Evolutionary conservation across 2,797 vertebrate species (phyloP), one percentile per base, ranked within the genome.

Genomic region (Anguilla anguilla): DNA sequence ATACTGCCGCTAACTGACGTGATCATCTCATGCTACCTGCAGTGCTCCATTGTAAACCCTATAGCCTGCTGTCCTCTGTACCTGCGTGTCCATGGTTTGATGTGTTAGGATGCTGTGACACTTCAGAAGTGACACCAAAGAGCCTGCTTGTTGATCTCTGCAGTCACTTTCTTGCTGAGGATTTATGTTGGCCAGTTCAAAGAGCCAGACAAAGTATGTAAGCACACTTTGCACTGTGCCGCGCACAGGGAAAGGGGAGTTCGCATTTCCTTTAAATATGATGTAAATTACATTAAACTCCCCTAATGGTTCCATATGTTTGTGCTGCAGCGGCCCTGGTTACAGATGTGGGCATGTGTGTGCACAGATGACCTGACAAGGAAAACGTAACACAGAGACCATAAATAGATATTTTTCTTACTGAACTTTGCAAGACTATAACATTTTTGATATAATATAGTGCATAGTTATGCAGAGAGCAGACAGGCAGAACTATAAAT

Each of bases 271-370:
- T 90, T 89, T 79, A 90, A 87, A 90, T 89, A 88, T 88, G 88
- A 89, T 86, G 88, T 86, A 91, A 89, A 93, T 92, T 92, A 64
- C 91, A 92, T 92, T 88, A 89, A 91, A 87, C 88, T 91, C 85
- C 86, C 69, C 88, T 89, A 89, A 91, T 92, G 90, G 91, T 94
- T 94, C 94, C 92, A 91, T 89, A 91, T 92, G 88, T 61, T 55
- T 74, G 86, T 55, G n/a, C 86, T 89, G 81, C 86, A 88, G 88
- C 59, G 59, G 86, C 85, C 85, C 89, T 85, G 86, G 85, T 88
- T 90, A 53, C 88, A 92, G 83, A 92, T 91, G 90, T 88, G 90
- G 84, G 79, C 88, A 89, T 90, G 91, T 90, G 91, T 91, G 88
- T 88, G 87, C 87, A 87, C 53, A 67, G 81, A 84, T 87, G 85